phyloP scores from a whole-genome alignment of 2,888 invertebrate genomes.

The Phortica okadai region DNA sequence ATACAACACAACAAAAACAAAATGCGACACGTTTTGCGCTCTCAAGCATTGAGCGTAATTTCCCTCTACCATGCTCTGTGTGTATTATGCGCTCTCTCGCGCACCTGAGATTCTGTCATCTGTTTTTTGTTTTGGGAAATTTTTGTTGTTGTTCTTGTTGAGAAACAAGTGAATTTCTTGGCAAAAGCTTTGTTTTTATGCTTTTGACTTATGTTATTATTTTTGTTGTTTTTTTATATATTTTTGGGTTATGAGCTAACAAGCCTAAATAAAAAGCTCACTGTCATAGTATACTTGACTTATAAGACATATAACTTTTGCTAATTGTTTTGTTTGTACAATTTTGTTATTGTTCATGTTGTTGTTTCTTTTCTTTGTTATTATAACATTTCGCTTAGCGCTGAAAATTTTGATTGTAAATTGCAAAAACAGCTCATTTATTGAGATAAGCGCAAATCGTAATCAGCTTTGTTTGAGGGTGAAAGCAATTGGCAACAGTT shows the following conservation, averaged over 20 bases:
- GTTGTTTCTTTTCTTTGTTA: neutral
- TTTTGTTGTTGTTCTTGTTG: slow-evolving; percentile 35
- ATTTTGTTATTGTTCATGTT: no score
- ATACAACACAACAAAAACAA: neutral
- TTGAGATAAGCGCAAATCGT: no score
- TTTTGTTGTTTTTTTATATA: neutral
- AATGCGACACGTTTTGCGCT: neutral
- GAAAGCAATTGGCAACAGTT: no score
- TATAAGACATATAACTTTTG: no score
- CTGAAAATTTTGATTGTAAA: no score
- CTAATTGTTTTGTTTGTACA: no score
- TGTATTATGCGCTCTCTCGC: slow-evolving; percentile 9
- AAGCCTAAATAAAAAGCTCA: no score
- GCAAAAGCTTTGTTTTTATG: slow-evolving; percentile 11
- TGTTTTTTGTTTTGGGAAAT: slow-evolving; percentile 67
- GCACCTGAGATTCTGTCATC: slow-evolving; percentile 38
- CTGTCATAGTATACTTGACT: no score
- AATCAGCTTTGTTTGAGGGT: no score
- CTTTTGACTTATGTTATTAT: neutral
- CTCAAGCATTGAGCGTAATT: slow-evolving; percentile 39
- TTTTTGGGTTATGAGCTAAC: no score
- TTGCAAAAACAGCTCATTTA: no score
- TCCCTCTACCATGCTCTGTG: slow-evolving; percentile 16
- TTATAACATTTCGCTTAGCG: no score
- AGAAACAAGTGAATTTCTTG: neutral